phyloP scores from a whole-genome alignment of 1,140 invertebrate species.

The Drosophila rhopaloa region DNA sequence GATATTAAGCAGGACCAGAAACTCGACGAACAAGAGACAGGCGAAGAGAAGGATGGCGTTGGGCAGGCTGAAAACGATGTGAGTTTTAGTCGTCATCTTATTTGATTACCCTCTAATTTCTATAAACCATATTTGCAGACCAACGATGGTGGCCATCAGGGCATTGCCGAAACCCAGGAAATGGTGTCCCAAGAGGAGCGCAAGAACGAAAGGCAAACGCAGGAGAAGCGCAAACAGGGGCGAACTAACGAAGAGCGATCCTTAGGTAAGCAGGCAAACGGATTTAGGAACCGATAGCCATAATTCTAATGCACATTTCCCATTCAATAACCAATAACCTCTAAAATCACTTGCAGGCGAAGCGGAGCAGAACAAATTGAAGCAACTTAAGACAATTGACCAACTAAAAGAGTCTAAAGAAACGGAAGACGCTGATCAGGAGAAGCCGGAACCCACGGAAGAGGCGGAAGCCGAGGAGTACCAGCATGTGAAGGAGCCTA shows the following conservation, averaged over 20 bases:
- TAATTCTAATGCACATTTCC: not conserved
- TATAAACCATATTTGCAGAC: constrained; percentile 59
- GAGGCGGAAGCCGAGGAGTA: constrained; percentile 87
- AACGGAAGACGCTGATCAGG: constrained; percentile 84
- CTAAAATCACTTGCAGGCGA: constrained; percentile 72
- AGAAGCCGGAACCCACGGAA: constrained; percentile 79
- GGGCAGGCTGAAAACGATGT: constrained; percentile 88
- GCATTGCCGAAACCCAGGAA: constrained; percentile 85
- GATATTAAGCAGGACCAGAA: constrained; percentile 80
- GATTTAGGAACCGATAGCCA: no score
- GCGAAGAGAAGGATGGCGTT: constrained; percentile 87
- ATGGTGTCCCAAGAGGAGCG: constrained; percentile 81
- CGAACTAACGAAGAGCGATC: constrained; percentile 87
- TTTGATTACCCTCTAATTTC: not conserved
- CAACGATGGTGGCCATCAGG: constrained; percentile 86
- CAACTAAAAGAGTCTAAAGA: constrained; percentile 85
- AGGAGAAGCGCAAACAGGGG: constrained; percentile 78
- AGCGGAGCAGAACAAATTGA: constrained; percentile 84
- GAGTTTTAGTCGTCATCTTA: constrained; percentile 47
- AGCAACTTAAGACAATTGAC: constrained; percentile 87
- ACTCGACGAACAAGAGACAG: constrained; percentile 83
- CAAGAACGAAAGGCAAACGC: constrained; percentile 75
- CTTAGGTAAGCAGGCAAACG: constrained; percentile 81
- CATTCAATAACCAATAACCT: no score
- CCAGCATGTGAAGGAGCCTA: constrained; percentile 93